These are phyloP conservation scores for Syrista parreyssii DNA, from an alignment of 2,888 invertebrate species.

Conservation along the genomic window DNA sequence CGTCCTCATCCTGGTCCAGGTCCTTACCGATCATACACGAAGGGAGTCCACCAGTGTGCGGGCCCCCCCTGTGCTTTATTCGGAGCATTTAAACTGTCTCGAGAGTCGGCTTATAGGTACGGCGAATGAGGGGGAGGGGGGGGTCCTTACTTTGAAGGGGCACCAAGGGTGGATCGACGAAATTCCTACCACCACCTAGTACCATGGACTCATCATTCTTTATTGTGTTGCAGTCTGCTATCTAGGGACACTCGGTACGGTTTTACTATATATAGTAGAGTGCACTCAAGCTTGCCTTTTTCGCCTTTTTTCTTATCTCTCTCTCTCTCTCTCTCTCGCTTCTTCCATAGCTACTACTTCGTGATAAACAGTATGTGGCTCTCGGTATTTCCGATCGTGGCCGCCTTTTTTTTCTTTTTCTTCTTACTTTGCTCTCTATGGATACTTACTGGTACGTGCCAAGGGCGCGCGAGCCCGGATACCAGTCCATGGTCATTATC, in stretches of 20 bases:
- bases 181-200: neutral
- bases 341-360: constrained; percentile 19
- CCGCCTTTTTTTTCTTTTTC: constrained; percentile 24
- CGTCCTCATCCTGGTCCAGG: neutral
- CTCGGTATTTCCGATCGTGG: constrained; percentile 23
- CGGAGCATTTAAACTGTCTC: constrained; percentile 33
- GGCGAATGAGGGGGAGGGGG: no score
- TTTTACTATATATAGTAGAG: neutral
- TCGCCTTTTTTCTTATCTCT: constrained; percentile 20
- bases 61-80: constrained; percentile 4
- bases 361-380: constrained; percentile 18
- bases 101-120: constrained; percentile 11
- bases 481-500: constrained; percentile 32
- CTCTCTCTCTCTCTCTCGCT: constrained; percentile 4
- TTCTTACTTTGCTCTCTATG: constrained; percentile 16
- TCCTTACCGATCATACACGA: neutral
- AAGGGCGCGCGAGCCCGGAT: constrained; percentile 21
- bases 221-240: neutral
- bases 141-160: neutral
- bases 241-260: neutral
- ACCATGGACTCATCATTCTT: neutral
- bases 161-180: neutral
- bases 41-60: neutral
- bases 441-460: constrained; percentile 5
- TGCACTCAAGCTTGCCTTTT: constrained; percentile 26